phyloP scores from a whole-genome alignment of 2,888 invertebrate species.

The Aproaerema taeniolella region DNA sequence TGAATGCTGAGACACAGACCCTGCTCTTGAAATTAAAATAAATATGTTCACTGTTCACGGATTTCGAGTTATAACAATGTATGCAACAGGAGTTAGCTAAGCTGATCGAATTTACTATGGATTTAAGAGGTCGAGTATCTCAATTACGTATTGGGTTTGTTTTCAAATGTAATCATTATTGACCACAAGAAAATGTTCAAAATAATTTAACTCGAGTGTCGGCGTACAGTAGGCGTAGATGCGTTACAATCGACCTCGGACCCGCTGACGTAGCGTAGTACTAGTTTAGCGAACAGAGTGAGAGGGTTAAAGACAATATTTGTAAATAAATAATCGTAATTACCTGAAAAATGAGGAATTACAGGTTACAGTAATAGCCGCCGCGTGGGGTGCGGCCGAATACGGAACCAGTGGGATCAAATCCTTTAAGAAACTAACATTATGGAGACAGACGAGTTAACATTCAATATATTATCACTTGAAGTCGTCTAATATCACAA shows the following conservation, averaged over 20 bases:
- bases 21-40: too few species aligned
- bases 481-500: conserved; percentile 62
- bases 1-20: too few species aligned
- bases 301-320: conserved; percentile 79
- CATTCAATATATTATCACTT: conserved; percentile 60
- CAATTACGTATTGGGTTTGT: conserved; percentile 59
- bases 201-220: conserved; percentile 53
- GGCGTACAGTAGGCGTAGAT: conserved; percentile 56
- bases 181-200: conserved; percentile 60
- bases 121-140: conserved; percentile 68
- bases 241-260: conserved; percentile 65
- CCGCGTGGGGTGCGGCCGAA: conserved; percentile 48
- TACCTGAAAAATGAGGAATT: conserved; percentile 67
- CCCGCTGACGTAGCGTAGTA: conserved; percentile 70
- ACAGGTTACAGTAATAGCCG: conserved; percentile 62
- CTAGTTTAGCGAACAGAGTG: conserved; percentile 75
- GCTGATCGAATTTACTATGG: conserved; percentile 77
- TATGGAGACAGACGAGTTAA: conserved; percentile 57
- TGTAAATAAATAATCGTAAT: conserved; percentile 76
- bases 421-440: conserved; percentile 77
- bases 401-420: conserved; percentile 78
- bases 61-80: conserved; percentile 37
- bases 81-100: conserved; percentile 57
- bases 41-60: conserved; percentile 45
- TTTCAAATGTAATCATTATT: conserved; percentile 55